phyloP scores from a whole-genome alignment of 2,797 vertebrate species.

The Lateolabrax maculatus region DNA sequence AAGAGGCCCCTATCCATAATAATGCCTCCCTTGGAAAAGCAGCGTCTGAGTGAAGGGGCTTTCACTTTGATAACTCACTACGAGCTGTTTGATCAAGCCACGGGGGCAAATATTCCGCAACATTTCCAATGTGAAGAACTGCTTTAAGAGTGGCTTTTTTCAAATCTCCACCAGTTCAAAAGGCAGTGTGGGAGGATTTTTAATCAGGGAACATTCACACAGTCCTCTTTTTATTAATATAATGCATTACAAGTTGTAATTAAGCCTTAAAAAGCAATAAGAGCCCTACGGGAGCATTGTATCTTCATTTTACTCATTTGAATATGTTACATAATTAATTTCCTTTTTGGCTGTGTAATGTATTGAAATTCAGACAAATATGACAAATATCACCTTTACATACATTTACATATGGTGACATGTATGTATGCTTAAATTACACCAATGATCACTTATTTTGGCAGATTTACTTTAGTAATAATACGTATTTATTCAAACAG shows the following conservation, averaged over 20 bases:
- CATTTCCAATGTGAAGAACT: constrained; percentile 47
- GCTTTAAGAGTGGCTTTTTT: constrained; percentile 57
- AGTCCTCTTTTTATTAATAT: constrained; percentile 72
- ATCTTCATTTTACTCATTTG: constrained; percentile 50
- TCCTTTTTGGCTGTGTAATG: constrained; percentile 26
- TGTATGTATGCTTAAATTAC: background rate
- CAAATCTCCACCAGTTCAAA: constrained; percentile 72
- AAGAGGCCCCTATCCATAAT: constrained; percentile 54
- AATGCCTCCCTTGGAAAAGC: constrained; percentile 47
- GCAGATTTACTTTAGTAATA: constrained; percentile 1
- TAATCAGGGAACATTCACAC: constrained; percentile 61
- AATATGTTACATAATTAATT: constrained; percentile 57
- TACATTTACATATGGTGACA: background rate
- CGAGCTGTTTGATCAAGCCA: constrained; percentile 74
- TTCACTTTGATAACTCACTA: constrained; percentile 70
- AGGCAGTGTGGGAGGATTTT: constrained; percentile 75
- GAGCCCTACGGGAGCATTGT: constrained; percentile 36
- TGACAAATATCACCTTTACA: constrained; percentile 34
- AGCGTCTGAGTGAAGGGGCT: constrained; percentile 44
- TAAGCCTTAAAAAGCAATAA: constrained; percentile 57
- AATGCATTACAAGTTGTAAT: constrained; percentile 73
- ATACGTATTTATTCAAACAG: background rate
- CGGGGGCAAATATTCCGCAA: constrained; percentile 63
- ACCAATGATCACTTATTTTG: background rate
- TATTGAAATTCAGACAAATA: constrained; percentile 42